Evolutionary conservation across 1,140 invertebrate species (phyloP).

Genomic region (Drosophila kikkawai): DNA sequence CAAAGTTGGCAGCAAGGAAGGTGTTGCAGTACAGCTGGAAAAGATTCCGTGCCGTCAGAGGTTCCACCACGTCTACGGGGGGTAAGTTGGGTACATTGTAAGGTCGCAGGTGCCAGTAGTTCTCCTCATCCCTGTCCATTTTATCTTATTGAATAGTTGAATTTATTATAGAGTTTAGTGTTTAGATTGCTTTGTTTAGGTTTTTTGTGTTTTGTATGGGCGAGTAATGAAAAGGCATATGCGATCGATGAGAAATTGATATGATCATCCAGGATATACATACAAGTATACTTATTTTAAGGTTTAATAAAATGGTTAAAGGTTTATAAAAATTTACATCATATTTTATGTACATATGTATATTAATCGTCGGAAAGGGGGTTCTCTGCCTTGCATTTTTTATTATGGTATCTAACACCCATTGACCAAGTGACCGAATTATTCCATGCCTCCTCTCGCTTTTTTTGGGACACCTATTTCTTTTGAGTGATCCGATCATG

Average conservation of each 20-base stretch:
- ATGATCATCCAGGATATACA: not conserved
- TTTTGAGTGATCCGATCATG: not conserved
- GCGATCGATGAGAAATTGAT: not conserved
- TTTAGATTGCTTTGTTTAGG: not conserved
- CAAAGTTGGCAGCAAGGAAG: slow-evolving; percentile 54
- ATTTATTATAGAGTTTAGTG: not conserved
- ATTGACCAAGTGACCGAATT: slow-evolving; percentile 66
- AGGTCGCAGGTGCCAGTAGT: slow-evolving; percentile 11
- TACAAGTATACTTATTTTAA: not conserved
- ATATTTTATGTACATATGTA: not conserved
- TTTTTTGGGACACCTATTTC: slow-evolving; percentile 16
- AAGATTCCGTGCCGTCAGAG: slow-evolving; percentile 7
- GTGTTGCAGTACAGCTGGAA: slow-evolving; percentile 55
- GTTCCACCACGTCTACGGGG: slow-evolving; percentile 3
- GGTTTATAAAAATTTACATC: too few relatives aligned
- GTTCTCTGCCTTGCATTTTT: not conserved
- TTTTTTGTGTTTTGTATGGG: too few relatives aligned
- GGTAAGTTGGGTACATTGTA: slow-evolving; percentile 1
- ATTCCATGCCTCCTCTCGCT: slow-evolving; percentile 1
- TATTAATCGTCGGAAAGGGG: too few relatives aligned
- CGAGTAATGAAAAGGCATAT: slow-evolving; percentile 1
- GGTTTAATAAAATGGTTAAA: not conserved
- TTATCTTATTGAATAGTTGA: not conserved
- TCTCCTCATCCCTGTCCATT: slow-evolving; percentile 20
- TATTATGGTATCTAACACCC: slow-evolving; percentile 49